Evolutionary conservation across 1,140 invertebrate species (phyloP), one percentile per base, ranked within the genome.

Genomic region (Drosophila kurseongensis): DNA sequence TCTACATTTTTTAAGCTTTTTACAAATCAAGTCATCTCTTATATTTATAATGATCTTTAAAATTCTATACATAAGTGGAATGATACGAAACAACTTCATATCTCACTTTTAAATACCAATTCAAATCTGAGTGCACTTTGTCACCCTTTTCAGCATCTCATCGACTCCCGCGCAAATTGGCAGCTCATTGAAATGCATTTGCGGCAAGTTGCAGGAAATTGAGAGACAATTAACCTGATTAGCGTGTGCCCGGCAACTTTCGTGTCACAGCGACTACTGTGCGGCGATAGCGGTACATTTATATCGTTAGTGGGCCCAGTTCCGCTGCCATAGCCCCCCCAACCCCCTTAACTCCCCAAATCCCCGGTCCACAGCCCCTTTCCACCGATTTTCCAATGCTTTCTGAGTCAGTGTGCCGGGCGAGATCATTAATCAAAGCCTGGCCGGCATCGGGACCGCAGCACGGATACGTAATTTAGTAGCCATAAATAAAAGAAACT

Each of bases 161-260:
- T 27, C 23, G 36, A 13, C 35, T 69, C 56, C 66, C 69, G 35
- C 59, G 35, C 60, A 74, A 75, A 62, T 74, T 74, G 59, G 72
- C 58, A 16, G 32, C 45, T 51, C 52, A 82, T 61, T 76, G 68
- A 76, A 75, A 72, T 75, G 54, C 41, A 62, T 59, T 42, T 44
- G 63, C 75, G 51, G 72, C 69, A 72, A 78, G 79, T 79, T 69
- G 78, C 78, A 83, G 78, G 80, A 83, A 88, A 88, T 88, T 89
- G 84, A 88, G 73, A 88, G 80, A 83, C 84, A 88, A 88, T 88
- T 89, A 88, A 80, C 84, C 84, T 89, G 84, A 88, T 88, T 88
- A 89, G 84, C 66, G 61, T 77, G 60, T 73, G 72, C 62, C 42
- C 14, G 68, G 78, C 68, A 63, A 69, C 78, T 68, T 56, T 48